Conservation (phyloP, 2,888 invertebrate species). For the Synanthedon andrenaeformis region DNA sequence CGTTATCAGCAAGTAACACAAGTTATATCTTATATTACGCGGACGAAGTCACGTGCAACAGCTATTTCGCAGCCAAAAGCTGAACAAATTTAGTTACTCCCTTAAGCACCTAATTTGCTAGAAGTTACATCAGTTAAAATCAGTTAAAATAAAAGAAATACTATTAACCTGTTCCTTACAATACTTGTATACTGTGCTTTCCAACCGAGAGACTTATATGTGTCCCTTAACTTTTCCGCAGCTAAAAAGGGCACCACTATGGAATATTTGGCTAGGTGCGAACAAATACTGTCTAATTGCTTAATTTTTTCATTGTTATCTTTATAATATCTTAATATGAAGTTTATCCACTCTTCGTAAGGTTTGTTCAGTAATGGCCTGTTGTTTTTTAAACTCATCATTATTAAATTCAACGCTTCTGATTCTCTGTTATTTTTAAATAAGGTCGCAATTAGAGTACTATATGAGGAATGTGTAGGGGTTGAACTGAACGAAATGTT, state of each 20-base stretch:
- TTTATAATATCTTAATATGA: constrained; percentile 47
- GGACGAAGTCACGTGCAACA: no score
- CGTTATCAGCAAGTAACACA: no score
- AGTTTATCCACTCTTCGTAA: constrained; percentile 66
- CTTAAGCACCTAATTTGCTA: no score
- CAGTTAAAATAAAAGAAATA: neutral
- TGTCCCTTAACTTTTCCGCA: constrained; percentile 31
- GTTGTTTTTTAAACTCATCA: constrained; percentile 56
- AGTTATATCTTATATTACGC: no score
- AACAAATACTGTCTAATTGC: constrained; percentile 70
- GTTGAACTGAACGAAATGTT: constrained; percentile 61
- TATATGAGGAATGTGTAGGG: constrained; percentile 62
- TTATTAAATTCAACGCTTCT: constrained; percentile 73
- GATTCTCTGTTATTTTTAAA: constrained; percentile 68
- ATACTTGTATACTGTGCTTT: constrained; percentile 34
- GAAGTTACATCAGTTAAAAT: neutral
- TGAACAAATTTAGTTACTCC: no score
- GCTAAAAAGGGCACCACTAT: constrained; percentile 27
- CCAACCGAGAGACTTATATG: constrained; percentile 37
- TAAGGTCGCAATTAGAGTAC: constrained; percentile 67
- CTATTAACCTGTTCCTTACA: constrained; percentile 36
- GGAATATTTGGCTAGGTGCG: constrained; percentile 65
- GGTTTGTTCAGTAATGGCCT: constrained; percentile 55
- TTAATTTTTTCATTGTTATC: constrained; percentile 32
- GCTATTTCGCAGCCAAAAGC: no score